A percentile compares a stretch with the other conserved stretches of the same genome.
Conservation (phyloP, 2,888 invertebrate genomes). For the Vannuccia rotundouncinata region DNA sequence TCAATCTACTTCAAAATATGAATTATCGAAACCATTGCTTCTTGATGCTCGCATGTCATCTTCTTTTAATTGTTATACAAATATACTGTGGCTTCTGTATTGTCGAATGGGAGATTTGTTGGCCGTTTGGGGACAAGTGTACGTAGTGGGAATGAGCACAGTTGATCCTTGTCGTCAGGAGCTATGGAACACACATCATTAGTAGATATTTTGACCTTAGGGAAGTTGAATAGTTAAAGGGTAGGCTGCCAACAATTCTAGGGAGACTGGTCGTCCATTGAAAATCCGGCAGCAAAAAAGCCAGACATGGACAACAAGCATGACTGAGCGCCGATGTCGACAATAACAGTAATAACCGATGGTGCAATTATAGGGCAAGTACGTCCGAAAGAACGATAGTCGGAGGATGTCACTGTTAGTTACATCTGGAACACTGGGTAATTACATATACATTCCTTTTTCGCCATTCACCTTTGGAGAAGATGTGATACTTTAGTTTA, state of each 20-base stretch:
- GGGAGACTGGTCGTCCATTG: not conserved
- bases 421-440: not conserved
- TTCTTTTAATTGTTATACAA: too few relatives aligned
- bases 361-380: not conserved
- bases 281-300: not conserved
- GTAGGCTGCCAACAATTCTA: not conserved
- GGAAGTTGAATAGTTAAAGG: not conserved
- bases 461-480: not conserved
- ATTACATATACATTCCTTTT: not conserved
- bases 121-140: not conserved
- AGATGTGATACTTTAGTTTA: constrained; percentile 21
- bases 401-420: not conserved
- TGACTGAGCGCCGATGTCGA: not conserved
- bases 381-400: not conserved
- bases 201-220: not conserved
- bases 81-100: not conserved
- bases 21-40: too few relatives aligned
- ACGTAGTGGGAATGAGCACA: not conserved
- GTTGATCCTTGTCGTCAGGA: not conserved
- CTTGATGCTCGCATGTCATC: too few relatives aligned
- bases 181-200: not conserved
- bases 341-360: not conserved
- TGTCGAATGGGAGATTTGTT: not conserved
- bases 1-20: too few relatives aligned
- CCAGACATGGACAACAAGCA: not conserved